Conservation (phyloP, 2,888 invertebrate species). For the Amphipyra berbera region DNA sequence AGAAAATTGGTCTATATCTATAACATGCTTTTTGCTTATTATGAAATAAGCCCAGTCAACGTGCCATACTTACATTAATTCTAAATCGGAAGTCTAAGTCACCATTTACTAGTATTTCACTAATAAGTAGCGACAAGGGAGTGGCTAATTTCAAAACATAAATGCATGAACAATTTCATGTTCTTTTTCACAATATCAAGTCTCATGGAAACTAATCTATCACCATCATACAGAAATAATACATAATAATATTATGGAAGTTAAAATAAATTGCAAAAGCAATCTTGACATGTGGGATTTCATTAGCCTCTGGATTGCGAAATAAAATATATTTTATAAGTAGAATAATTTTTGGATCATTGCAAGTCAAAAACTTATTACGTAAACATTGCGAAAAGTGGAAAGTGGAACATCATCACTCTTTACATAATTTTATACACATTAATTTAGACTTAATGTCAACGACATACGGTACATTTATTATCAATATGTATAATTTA, state of each 20-base stretch:
- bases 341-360: conserved; percentile 1
- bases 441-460: conserved; percentile 9
- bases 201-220: conserved; percentile 31
- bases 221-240: conserved; percentile 35
- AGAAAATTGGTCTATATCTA: conserved; percentile 12
- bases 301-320: conserved; percentile 16
- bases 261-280: conserved; percentile 26
- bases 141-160: conserved; percentile 12
- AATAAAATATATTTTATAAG: background rate
- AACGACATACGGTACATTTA: background rate
- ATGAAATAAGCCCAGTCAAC: conserved; percentile 7
- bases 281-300: conserved; percentile 35
- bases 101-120: background rate
- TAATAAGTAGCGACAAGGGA: conserved; percentile 1
- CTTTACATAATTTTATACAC: conserved; percentile 4
- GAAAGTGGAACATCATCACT: conserved; percentile 3
- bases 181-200: conserved; percentile 34
- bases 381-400: conserved; percentile 11
- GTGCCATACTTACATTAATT: conserved; percentile 11
- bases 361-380: conserved; percentile 3
- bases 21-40: conserved; percentile 1
- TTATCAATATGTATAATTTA: background rate
- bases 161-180: conserved; percentile 29
- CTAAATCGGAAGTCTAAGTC: conserved; percentile 12
- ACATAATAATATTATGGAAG: conserved; percentile 30